A percentile compares a stretch with the other conserved stretches of the same genome.
These are phyloP conservation scores for Tautogolabrus adspersus DNA, from an alignment of 2,113 vertebrate genomes.

Conservation along the genomic window DNA sequence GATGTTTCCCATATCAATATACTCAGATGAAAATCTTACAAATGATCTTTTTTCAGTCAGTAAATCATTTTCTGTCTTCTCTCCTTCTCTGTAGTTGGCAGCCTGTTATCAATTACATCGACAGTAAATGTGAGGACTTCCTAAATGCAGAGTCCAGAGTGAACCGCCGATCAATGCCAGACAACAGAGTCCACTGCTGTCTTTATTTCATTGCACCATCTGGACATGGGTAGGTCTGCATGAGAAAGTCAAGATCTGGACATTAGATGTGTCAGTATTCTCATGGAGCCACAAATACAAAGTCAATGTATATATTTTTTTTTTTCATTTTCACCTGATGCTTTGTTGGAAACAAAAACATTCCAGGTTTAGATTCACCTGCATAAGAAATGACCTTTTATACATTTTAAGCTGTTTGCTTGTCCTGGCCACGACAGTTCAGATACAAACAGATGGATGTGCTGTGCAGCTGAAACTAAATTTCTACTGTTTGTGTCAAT, in stretches of 20 bases:
- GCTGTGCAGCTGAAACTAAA: too few relatives aligned
- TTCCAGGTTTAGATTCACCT: too few relatives aligned
- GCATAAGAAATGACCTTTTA: too few relatives aligned
- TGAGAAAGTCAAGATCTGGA: background rate
- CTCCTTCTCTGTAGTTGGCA: constrained; percentile 77
- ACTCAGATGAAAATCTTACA: background rate
- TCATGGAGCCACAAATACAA: too few relatives aligned
- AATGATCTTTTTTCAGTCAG: background rate
- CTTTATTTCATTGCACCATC: constrained; percentile 85
- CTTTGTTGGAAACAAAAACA: too few relatives aligned
- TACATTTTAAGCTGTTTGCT: too few relatives aligned
- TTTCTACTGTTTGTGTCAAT: too few relatives aligned
- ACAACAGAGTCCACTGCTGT: constrained; percentile 85
- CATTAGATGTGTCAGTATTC: too few relatives aligned
- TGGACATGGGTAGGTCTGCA: constrained; percentile 81
- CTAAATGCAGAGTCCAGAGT: constrained; percentile 84
- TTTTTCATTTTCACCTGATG: too few relatives aligned
- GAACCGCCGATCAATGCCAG: constrained; percentile 83
- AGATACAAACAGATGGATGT: too few relatives aligned
- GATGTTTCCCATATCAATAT: background rate
- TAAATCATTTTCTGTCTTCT: background rate
- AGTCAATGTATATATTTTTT: too few relatives aligned
- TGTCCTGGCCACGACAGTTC: too few relatives aligned
- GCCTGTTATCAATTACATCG: constrained; percentile 83
- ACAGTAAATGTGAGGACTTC: constrained; percentile 85